Conservation (phyloP, 2,113 vertebrate species). For the Dascyllus trimaculatus region DNA sequence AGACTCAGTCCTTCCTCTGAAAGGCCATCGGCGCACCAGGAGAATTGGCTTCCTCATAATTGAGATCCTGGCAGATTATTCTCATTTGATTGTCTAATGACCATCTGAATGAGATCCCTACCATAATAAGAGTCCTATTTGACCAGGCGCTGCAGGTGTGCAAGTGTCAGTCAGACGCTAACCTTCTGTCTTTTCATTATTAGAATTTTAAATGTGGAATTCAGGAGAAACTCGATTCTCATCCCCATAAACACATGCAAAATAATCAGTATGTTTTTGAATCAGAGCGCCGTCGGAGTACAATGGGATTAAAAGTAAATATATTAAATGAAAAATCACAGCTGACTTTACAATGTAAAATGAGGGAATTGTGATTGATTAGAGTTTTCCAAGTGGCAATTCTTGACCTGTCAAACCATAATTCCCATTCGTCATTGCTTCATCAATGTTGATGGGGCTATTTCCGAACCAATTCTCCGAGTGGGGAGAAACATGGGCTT, state of each 20-base stretch:
- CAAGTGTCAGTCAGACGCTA: slow-evolving; percentile 56
- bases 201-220: slow-evolving; percentile 58
- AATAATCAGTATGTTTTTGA: background rate
- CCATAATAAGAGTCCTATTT: slow-evolving; percentile 70
- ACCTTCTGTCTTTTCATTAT: slow-evolving; percentile 40
- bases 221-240: background rate
- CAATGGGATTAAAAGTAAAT: slow-evolving; percentile 12
- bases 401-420: slow-evolving; percentile 74
- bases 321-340: slow-evolving; percentile 16
- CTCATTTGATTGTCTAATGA: slow-evolving; percentile 83
- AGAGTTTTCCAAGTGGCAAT: slow-evolving; percentile 61
- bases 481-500: slow-evolving; percentile 51
- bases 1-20: slow-evolving; percentile 49
- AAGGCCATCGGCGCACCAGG: slow-evolving; percentile 68
- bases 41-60: slow-evolving; percentile 77
- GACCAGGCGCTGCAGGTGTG: slow-evolving; percentile 65
- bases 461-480: slow-evolving; percentile 56
- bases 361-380: slow-evolving; percentile 59
- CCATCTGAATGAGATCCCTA: slow-evolving; percentile 77
- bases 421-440: slow-evolving; percentile 70
- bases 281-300: background rate
- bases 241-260: background rate
- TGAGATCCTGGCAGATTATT: slow-evolving; percentile 82
- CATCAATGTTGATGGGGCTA: slow-evolving; percentile 71
- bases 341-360: slow-evolving; percentile 13